These are phyloP conservation scores for Sycophaga agraensis DNA, from an alignment of 1,140 invertebrate species.

Conservation along the genomic window DNA sequence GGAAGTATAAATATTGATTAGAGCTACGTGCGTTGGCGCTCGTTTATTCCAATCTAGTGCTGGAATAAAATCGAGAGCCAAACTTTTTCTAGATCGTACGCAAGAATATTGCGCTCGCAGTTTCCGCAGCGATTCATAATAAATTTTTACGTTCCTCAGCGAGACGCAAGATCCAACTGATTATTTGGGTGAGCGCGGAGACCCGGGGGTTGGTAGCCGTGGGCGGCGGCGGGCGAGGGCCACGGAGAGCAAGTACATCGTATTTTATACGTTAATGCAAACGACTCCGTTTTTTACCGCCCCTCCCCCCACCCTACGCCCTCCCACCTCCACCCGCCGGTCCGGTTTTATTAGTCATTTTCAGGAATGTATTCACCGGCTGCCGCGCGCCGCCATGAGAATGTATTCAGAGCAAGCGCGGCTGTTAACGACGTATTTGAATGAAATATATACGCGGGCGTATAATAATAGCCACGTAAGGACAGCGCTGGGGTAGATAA, in stretches of 20 bases:
- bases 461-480: conserved; percentile 19
- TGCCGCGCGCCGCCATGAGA: neutral
- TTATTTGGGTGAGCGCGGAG: neutral
- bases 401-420: conserved; percentile 14
- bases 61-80: too few relatives aligned
- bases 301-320: too few relatives aligned
- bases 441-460: conserved; percentile 37
- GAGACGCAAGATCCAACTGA: neutral
- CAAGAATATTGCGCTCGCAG: too few relatives aligned
- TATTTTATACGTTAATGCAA: conserved; percentile 8
- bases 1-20: too few relatives aligned
- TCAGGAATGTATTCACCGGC: neutral
- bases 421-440: conserved; percentile 41
- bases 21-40: too few relatives aligned
- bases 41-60: too few relatives aligned
- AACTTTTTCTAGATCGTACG: too few relatives aligned
- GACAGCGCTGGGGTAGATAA: conserved; percentile 29
- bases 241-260: conserved; percentile 11
- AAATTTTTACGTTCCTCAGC: neutral
- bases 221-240: too few relatives aligned
- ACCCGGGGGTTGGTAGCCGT: too few relatives aligned
- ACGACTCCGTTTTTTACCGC: conserved; percentile 1
- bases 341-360: conserved; percentile 5
- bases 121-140: too few relatives aligned
- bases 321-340: neutral